phyloP scores from a whole-genome alignment of 2,888 invertebrate genomes.

The Hymenopus coronatus region DNA sequence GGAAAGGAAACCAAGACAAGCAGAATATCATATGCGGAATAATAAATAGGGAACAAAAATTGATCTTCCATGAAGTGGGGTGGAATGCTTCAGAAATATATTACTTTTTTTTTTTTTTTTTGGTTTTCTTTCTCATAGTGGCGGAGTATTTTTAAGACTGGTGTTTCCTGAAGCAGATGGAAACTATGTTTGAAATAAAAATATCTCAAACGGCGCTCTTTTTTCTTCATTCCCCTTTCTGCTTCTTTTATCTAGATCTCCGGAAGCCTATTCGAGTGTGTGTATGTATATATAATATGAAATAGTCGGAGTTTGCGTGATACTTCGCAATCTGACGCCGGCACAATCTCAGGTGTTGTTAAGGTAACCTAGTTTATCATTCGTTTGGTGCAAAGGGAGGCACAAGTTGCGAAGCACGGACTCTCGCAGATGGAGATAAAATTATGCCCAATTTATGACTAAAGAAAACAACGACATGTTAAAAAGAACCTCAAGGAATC shows the following conservation, averaged over 20 bases:
- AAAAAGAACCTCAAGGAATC: neutral
- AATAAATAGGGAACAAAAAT: neutral
- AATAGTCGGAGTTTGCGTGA: neutral
- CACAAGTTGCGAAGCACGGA: neutral
- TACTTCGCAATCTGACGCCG: neutral
- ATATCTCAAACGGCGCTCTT: neutral
- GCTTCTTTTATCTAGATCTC: neutral
- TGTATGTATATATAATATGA: neutral
- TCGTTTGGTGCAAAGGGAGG: neutral
- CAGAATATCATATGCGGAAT: neutral
- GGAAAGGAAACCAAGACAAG: neutral
- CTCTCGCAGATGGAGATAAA: neutral
- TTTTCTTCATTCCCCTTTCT: neutral
- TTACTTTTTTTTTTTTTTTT: neutral
- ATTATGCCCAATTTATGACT: neutral
- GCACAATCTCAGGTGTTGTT: neutral
- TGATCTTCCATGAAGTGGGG: neutral
- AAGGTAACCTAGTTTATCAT: neutral
- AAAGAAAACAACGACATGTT: neutral
- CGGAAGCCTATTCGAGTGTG: constrained; percentile 1
- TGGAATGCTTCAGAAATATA: neutral
- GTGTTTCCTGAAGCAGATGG: neutral
- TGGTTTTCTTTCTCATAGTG: neutral
- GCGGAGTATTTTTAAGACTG: neutral
- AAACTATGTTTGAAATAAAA: neutral